Conservation (phyloP, 1,140 invertebrate genomes). For the Holotrichia oblita region DNA sequence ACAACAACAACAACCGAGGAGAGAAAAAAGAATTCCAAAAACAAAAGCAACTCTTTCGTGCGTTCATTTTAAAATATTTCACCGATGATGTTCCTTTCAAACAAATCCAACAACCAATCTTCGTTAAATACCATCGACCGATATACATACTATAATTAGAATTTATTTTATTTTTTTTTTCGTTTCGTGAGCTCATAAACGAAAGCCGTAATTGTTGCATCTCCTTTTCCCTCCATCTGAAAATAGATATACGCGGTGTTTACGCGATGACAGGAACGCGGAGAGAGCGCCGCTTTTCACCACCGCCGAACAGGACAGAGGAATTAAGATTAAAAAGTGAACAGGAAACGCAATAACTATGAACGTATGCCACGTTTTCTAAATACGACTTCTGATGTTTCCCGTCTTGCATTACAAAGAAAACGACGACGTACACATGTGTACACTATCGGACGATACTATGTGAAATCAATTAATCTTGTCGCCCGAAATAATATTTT, state of each 20-base stretch:
- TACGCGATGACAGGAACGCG: not conserved
- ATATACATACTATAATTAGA: not conserved
- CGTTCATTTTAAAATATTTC: too few relatives aligned
- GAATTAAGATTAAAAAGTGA: constrained; percentile 14
- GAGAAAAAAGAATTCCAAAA: too few relatives aligned
- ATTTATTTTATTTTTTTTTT: too few relatives aligned
- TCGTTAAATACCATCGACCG: not conserved
- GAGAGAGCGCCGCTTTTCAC: too few relatives aligned
- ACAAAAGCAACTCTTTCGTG: too few relatives aligned
- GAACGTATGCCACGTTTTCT: not conserved
- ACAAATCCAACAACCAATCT: not conserved
- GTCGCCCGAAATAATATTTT: too few relatives aligned
- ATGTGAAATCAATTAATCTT: too few relatives aligned
- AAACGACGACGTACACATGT: too few relatives aligned
- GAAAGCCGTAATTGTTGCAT: constrained; percentile 12
- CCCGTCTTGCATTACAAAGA: not conserved
- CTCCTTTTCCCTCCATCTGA: constrained; percentile 3
- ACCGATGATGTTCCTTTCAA: not conserved
- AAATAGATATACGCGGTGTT: constrained; percentile 5
- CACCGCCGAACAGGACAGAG: not conserved
- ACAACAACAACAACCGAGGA: too few relatives aligned
- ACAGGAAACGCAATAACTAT: constrained; percentile 12
- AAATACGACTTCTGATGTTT: constrained; percentile 3
- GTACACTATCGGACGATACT: too few relatives aligned
- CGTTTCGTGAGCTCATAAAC: constrained; percentile 1